Evolutionary conservation across 2,113 vertebrate genomes (phyloP).

Genomic region (Pangasianodon gigas): DNA sequence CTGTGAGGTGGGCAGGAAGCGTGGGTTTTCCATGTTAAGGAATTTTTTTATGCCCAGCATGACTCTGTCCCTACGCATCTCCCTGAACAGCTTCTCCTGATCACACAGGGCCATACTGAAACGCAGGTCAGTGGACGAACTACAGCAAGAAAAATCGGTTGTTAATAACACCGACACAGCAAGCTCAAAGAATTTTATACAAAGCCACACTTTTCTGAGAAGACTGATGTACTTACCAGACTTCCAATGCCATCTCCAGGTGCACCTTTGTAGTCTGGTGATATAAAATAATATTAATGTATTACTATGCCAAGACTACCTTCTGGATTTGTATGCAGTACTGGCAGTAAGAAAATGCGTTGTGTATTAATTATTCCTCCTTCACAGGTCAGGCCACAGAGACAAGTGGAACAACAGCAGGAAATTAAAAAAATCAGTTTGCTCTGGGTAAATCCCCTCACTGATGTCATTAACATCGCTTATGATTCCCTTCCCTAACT

Average conservation of each 20-base stretch:
- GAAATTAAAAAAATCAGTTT: background rate
- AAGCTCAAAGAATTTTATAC: background rate
- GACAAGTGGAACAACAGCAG: background rate
- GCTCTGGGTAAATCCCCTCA: background rate
- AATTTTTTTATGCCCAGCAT: conserved; percentile 88
- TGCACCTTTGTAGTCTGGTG: conserved; percentile 89
- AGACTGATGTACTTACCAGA: background rate
- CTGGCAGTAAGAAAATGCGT: background rate
- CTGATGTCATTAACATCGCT: background rate
- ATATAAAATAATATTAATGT: conserved; percentile 45
- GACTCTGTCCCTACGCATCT: conserved; percentile 81
- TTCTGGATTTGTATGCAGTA: background rate
- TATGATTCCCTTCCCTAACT: background rate
- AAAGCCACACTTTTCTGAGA: background rate
- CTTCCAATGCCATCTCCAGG: conserved; percentile 77
- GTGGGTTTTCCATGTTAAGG: conserved; percentile 80
- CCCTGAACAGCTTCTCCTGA: conserved; percentile 87
- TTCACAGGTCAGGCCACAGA: background rate
- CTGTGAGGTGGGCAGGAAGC: conserved; percentile 74
- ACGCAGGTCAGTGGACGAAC: conserved; percentile 89
- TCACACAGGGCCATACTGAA: conserved; percentile 94
- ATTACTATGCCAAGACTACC: background rate
- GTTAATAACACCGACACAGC: background rate
- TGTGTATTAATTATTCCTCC: background rate
- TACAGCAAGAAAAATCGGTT: conserved; percentile 53